Conservation (phyloP, 2,113 vertebrate genomes). For the Phoenicopterus ruber region DNA sequence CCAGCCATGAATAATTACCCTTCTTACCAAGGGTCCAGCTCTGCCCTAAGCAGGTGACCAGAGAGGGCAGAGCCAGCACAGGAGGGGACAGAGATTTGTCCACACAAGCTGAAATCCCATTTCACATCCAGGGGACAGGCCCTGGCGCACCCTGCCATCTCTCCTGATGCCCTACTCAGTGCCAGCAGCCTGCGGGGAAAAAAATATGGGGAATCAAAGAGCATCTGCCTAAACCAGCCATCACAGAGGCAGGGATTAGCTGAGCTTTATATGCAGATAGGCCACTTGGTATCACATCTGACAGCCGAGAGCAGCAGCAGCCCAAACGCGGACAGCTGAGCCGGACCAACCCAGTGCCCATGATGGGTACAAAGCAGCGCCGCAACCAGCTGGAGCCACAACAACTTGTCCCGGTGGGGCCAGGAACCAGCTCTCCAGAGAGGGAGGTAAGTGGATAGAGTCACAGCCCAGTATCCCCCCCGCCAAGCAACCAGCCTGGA, state of each 20-base stretch:
- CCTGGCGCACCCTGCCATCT: neutral
- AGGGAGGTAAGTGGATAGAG: neutral
- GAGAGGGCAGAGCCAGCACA: neutral
- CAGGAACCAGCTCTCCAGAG: neutral
- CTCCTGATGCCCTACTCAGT: neutral
- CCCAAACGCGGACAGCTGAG: neutral
- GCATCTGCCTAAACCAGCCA: neutral
- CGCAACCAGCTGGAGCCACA: neutral
- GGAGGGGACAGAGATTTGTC: neutral
- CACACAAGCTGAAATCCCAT: neutral
- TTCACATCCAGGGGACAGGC: neutral
- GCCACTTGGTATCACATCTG: neutral
- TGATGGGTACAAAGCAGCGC: neutral
- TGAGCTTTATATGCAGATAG: fast-evolving
- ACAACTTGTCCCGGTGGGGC: neutral
- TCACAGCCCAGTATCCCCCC: neutral
- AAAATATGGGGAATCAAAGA: neutral
- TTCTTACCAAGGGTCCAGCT: neutral
- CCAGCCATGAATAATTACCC: neutral
- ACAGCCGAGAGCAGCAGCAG: neutral
- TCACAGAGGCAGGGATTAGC: neutral
- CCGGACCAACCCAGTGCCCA: neutral
- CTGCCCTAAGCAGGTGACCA: neutral
- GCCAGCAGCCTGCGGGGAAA: neutral
- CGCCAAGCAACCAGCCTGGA: neutral